phyloP scores from a whole-genome alignment of 64 coral and sea anemone genomes.

The Montipora efflorescens region DNA sequence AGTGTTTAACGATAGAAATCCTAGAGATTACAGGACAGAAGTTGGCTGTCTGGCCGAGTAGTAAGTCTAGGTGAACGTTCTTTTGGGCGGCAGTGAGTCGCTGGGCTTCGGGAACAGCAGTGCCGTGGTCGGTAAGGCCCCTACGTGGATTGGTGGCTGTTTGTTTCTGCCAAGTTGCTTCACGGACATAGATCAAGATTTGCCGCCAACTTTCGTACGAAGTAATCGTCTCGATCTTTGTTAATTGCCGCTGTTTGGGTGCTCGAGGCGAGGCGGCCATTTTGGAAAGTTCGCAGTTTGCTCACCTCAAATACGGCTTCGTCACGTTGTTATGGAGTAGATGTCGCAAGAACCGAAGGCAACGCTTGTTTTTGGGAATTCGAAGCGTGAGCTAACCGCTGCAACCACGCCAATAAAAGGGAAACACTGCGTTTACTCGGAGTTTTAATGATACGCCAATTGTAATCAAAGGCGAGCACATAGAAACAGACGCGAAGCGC shows the following conservation, averaged over 20 bases:
- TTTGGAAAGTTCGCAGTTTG: conserved; percentile 1
- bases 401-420: conserved; percentile 16
- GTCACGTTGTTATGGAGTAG: conserved; percentile 1
- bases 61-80: too few relatives aligned
- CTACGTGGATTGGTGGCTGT: too few relatives aligned
- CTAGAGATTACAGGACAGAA: too few relatives aligned
- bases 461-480: background rate
- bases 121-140: too few relatives aligned
- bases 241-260: too few relatives aligned
- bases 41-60: too few relatives aligned
- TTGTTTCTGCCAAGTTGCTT: too few relatives aligned
- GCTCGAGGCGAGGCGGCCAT: background rate
- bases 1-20: too few relatives aligned
- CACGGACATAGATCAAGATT: background rate
- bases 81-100: too few relatives aligned
- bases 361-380: background rate
- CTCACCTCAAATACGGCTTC: conserved; percentile 13
- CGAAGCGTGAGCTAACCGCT: background rate
- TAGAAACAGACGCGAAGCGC: background rate
- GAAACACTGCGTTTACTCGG: background rate
- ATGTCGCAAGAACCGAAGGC: background rate
- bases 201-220: too few relatives aligned
- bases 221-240: too few relatives aligned
- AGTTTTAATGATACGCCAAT: background rate
- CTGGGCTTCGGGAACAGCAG: too few relatives aligned